Base-by-base conservation (phyloP, 2,888 invertebrate species). In the Lutraria lutraria region DNA sequence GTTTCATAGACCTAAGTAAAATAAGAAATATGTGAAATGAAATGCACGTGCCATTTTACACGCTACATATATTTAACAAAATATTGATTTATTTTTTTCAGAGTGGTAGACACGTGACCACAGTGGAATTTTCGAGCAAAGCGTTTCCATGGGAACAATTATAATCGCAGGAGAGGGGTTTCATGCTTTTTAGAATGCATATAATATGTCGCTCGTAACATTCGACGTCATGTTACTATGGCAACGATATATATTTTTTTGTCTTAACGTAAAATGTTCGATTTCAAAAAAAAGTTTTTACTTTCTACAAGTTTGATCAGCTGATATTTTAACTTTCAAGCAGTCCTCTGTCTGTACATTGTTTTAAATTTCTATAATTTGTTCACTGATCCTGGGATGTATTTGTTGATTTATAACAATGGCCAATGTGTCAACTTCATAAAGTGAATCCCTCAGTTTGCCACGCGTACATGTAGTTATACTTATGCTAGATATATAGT, bases 91-190 rank as follows among this genome's bases (percentile, higher is more conserved):
- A n/a, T n/a, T 76, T 76, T 34, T 76, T 76, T 34, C 76, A 76
- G 76, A 76, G 19, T 76, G 76, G 76, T 76, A 76, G 34, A 76
- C 31, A 34, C 8, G 25, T 31, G 76, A 31, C 19, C 31, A 53
- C 68, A 72, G 54, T 13, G 29, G 76, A 34, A 54, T 31, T 53
- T 76, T 83, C 54, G 31, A 54, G 76, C 54, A 54, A 19, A n/a
- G 21, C 52, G 85, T 85, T 79, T 85, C 85, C 85, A 80, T 80
- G 56, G 60, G 60, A 85, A 60, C 80, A 85, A 56, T 31, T 52
- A 56, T 85, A 60, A 85, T 85, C 76, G 85, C 80, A 56, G 85
- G 85, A 85, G 43, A 56, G 80, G 85, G 85, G 80, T 85, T 76
- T 80, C 56, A 34, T 52, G 85, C 85, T 85, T 85, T 63, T 79